Percentiles rank a stretch among this genome's conserved stretches.
Conservation (phyloP, 2,888 invertebrate genomes). For the Agrenia bidenticulata region DNA sequence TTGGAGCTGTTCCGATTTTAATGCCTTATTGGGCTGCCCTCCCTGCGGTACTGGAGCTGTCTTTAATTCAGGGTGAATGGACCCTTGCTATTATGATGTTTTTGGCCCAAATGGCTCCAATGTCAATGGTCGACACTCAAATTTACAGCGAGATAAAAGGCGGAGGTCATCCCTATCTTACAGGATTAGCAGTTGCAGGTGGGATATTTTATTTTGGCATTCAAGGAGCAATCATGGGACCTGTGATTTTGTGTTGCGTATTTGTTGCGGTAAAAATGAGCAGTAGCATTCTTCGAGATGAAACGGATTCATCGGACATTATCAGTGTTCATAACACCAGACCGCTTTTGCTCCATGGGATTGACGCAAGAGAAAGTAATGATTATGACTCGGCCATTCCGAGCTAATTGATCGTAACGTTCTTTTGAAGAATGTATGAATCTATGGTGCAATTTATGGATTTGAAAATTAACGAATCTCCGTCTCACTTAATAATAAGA, state of each 20-base stretch:
- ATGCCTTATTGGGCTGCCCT: conserved; percentile 94
- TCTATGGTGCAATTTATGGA: too few relatives aligned
- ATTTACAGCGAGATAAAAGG: conserved; percentile 98
- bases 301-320: background rate
- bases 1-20: conserved; percentile 93
- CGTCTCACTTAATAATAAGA: too few relatives aligned
- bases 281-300: conserved; percentile 67
- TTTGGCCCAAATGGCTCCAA: conserved; percentile 82
- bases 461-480: too few relatives aligned
- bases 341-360: too few relatives aligned
- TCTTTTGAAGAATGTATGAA: too few relatives aligned
- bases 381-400: too few relatives aligned
- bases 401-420: too few relatives aligned
- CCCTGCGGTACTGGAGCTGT: conserved; percentile 91
- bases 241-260: conserved; percentile 88
- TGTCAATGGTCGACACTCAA: conserved; percentile 88
- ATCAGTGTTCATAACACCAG: background rate
- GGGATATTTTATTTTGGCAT: conserved; percentile 96
- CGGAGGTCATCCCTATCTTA: conserved; percentile 45
- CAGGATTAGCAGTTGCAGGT: conserved; percentile 87
- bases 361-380: too few relatives aligned
- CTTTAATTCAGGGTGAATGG: conserved; percentile 85
- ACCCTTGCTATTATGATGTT: conserved; percentile 78
- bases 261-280: conserved; percentile 88
- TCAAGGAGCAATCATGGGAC: conserved; percentile 96